A percentile compares a stretch with the other conserved stretches of the same genome.
These are phyloP conservation scores for Drosophila auraria DNA, from an alignment of 1,140 invertebrate genomes.

Conservation along the genomic window DNA sequence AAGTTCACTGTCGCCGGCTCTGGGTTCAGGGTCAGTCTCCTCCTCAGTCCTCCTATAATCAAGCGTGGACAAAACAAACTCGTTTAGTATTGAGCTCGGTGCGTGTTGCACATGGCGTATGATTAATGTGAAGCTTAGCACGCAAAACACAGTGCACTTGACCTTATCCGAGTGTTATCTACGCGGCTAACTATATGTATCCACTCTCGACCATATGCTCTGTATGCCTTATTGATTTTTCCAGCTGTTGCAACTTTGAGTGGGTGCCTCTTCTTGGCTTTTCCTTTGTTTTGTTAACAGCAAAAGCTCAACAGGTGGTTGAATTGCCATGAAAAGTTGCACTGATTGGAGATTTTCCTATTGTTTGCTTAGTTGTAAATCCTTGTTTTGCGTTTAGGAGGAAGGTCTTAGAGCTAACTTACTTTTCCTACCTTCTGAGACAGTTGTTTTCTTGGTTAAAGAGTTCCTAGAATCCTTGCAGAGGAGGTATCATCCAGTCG, in stretches of 20 bases:
- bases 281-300: slow-evolving; percentile 8
- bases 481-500: slow-evolving; percentile 20
- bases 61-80: slow-evolving; percentile 24
- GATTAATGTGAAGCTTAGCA: slow-evolving; percentile 56
- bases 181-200: slow-evolving; percentile 12
- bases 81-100: slow-evolving; percentile 22
- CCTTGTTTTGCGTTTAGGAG: accelerated
- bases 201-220: slow-evolving; percentile 54
- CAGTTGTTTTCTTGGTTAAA: neutral
- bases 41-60: slow-evolving; percentile 55
- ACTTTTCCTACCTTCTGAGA: neutral
- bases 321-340: neutral
- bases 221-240: slow-evolving; percentile 70
- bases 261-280: slow-evolving; percentile 10
- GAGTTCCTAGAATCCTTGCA: neutral
- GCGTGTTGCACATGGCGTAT: slow-evolving; percentile 74
- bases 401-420: neutral
- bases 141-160: slow-evolving; percentile 44
- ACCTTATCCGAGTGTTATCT: slow-evolving; percentile 28
- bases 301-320: slow-evolving; percentile 38
- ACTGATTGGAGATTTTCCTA: neutral
- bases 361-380: neutral
- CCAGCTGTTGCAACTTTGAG: slow-evolving; percentile 24
- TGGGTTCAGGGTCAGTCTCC: slow-evolving; percentile 70
- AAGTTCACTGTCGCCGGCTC: slow-evolving; percentile 66